Conservation (phyloP, 2,113 vertebrate genomes). For the Lampris incognitus region DNA sequence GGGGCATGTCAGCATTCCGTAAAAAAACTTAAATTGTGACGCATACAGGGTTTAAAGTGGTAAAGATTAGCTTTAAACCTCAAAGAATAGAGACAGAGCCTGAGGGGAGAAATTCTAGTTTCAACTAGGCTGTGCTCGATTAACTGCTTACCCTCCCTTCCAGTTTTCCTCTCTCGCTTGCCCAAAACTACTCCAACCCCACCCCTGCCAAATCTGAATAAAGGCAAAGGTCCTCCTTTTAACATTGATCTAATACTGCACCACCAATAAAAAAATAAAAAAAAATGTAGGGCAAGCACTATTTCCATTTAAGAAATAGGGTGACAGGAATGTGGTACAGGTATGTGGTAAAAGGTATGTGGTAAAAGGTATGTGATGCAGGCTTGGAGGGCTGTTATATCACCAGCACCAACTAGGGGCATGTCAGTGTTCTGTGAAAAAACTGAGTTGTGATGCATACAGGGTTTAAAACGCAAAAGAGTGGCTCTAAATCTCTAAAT, state of each 20-base stretch:
- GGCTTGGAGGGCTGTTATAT: no score
- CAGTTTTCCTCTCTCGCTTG: constrained; percentile 15
- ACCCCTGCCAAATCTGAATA: constrained; percentile 10
- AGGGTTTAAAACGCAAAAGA: constrained; percentile 7
- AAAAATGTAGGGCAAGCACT: no score
- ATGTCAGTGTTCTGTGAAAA: background rate
- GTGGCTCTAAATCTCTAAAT: constrained; percentile 22
- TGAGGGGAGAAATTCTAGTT: constrained; percentile 39
- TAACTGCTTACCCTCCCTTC: constrained; percentile 16
- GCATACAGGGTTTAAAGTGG: constrained; percentile 9
- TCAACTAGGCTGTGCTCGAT: background rate
- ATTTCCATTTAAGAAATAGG: no score
- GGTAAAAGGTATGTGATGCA: background rate
- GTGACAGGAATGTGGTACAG: no score
- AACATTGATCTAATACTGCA: constrained; percentile 11
- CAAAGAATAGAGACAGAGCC: constrained; percentile 26
- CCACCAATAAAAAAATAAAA: background rate
- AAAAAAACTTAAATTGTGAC: background rate
- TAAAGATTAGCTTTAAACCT: constrained; percentile 18
- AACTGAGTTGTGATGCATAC: background rate
- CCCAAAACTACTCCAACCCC: background rate
- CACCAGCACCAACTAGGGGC: constrained; percentile 1
- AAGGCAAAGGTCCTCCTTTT: constrained; percentile 25
- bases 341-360: background rate
- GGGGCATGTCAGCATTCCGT: background rate